A percentile compares a stretch with the other conserved stretches of the same genome.
phyloP scores from a whole-genome alignment of 2,888 invertebrate species.

The Leptopilina myrica region DNA sequence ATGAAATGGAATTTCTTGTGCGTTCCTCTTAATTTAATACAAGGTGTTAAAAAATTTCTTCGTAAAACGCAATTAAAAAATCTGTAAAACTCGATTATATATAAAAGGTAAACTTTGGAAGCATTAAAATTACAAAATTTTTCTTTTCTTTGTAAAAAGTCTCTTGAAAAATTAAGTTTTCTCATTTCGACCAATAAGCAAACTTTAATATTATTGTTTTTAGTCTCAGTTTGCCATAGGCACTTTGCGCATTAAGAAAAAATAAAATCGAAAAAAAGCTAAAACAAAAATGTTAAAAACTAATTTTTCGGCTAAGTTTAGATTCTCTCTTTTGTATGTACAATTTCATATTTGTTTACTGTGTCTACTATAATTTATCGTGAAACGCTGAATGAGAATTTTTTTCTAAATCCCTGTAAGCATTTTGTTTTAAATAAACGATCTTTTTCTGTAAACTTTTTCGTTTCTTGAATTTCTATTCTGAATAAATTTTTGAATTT shows the following conservation, averaged over 20 bases:
- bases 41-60: constrained; percentile 17
- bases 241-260: constrained; percentile 47
- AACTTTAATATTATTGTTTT: not conserved
- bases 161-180: not conserved
- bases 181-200: not conserved
- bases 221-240: constrained; percentile 40
- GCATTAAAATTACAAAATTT: constrained; percentile 17
- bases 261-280: constrained; percentile 28
- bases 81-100: constrained; percentile 38
- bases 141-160: not conserved
- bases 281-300: not conserved
- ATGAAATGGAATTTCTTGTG: not conserved
- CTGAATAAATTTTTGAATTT: not conserved
- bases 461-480: not conserved
- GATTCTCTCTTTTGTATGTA: constrained; percentile 45
- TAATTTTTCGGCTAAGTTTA: not conserved
- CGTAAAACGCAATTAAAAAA: constrained; percentile 7
- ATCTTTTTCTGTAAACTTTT: not conserved
- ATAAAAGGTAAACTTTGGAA: constrained; percentile 40
- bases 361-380: no score
- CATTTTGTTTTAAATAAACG: not conserved
- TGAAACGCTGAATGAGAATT: no score
- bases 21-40: not conserved
- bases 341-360: constrained; percentile 14
- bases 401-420: not conserved